Evolutionary conservation across 2,888 invertebrate species (phyloP), one percentile per base, ranked within the genome.

Genomic region (Pimpla rufipes): DNA sequence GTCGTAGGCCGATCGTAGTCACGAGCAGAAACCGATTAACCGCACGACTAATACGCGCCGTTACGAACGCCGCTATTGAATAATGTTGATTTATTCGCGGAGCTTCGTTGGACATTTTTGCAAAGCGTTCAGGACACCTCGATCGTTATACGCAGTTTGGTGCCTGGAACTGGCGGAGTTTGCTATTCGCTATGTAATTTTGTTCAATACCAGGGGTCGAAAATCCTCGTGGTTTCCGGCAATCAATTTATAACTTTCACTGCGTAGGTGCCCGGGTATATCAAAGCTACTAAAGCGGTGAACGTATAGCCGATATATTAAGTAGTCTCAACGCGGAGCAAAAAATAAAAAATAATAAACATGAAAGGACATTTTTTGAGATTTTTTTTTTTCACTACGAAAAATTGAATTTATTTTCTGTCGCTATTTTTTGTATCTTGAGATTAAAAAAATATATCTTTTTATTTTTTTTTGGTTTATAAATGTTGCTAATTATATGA

Each of bases 211-310:
- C 23, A 64, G 79, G 77, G 66, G 55, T 80, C 57, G 16, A 11
- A 64, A 73, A 77, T 73, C 40, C 37, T 62, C 45, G 80, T 81
- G 64, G 81, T 78, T 74, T 81, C 80, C 84, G 70, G 73, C 50
- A 77, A 45, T 78, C 52, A 47, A 37, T 21, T 68, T 52, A 64
- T 59, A 82, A 82, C 77, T 82, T 85, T 82, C 79, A 70, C 62
- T 47, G 37, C 62, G 45, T 66, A 45, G 16, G 64, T 67, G 47
- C 35, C 40, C 13, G 47, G 6, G n/a, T 45, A 45, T 45, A 23
- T 66, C 45, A 11, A 23, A 66, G 23, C 13, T 42, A 23, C 23
- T 45, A 62, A 10, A 37, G 10, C 37, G 16, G 37, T 40, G 16
- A 37, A 40, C 8, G 37, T 37, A 18, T 40, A 62, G 59, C 16